Conservation (phyloP, 2,888 invertebrate species). For the Phyto melanocephala region DNA sequence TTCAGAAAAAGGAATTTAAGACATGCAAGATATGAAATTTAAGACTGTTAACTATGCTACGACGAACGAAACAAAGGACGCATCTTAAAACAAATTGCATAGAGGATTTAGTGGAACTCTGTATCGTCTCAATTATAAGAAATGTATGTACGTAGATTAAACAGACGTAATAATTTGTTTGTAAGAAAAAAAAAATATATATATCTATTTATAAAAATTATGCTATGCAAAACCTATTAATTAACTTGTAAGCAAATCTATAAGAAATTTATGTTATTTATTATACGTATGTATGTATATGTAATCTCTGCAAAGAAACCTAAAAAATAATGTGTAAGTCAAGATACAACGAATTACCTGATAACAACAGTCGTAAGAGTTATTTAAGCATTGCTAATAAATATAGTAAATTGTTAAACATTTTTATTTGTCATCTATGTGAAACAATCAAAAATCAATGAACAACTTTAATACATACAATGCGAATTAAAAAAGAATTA, state of each 20-base stretch:
- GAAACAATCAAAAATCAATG: constrained; percentile 10
- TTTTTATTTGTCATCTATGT: constrained; percentile 45
- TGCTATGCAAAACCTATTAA: constrained; percentile 7
- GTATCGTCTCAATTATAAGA: background rate
- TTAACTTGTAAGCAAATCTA: constrained; percentile 24
- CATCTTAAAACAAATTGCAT: no score
- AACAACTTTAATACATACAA: constrained; percentile 15
- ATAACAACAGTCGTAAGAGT: background rate
- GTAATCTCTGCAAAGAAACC: background rate
- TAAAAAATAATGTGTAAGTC: constrained; percentile 30
- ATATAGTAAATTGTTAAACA: constrained; percentile 34
- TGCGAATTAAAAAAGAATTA: constrained; percentile 10
- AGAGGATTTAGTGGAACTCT: constrained; percentile 10
- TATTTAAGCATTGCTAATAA: constrained; percentile 51
- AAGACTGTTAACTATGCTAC: no score
- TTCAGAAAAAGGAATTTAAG: no score
- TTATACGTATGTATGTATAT: constrained; percentile 22
- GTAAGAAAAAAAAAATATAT: background rate
- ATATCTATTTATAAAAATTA: background rate
- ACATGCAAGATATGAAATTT: no score
- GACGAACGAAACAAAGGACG: no score
- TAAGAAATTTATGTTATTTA: constrained; percentile 5
- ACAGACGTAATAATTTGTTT: constrained; percentile 6
- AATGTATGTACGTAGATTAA: background rate
- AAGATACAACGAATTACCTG: background rate